phyloP scores from a whole-genome alignment of 2,797 vertebrate species.

The Natrix natrix region DNA sequence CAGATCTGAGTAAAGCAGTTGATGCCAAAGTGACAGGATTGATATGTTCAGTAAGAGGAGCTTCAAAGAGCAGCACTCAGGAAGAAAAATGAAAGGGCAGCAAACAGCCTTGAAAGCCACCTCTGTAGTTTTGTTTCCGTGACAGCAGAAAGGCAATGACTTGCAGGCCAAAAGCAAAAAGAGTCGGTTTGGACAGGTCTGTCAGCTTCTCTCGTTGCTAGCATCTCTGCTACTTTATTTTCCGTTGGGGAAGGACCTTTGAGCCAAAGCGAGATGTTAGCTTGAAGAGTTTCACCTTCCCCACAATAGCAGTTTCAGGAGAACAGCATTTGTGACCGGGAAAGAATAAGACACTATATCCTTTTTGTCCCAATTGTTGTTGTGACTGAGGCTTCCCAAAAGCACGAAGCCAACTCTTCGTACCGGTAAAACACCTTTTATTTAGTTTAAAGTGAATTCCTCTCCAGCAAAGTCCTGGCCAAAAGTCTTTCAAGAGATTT shows the following conservation, averaged over 20 bases:
- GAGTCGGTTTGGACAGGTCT: background rate
- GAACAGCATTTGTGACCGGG: background rate
- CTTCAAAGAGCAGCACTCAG: background rate
- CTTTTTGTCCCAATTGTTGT: background rate
- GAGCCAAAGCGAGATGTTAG: background rate
- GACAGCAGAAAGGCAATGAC: background rate
- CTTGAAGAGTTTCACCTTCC: background rate
- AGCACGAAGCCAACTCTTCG: too few species aligned
- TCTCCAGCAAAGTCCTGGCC: too few species aligned
- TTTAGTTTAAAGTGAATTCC: too few species aligned
- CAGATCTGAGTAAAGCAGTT: background rate
- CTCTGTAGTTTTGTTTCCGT: constrained; percentile 7
- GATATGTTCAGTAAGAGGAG: constrained; percentile 5
- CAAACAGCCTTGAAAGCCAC: background rate
- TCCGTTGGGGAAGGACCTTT: background rate
- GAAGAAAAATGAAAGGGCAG: constrained; percentile 27
- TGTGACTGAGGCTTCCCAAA: too few species aligned
- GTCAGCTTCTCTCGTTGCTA: background rate
- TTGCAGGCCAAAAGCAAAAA: background rate
- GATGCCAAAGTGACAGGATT: background rate
- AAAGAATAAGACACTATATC: background rate
- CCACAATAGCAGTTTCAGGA: background rate
- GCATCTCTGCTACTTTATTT: background rate
- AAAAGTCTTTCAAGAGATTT: too few species aligned
- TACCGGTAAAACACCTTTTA: too few species aligned